A percentile compares a stretch with the other conserved stretches of the same genome.
These are phyloP conservation scores for Nemurella pictetii DNA, from an alignment of 2,888 invertebrate species.

Conservation along the genomic window DNA sequence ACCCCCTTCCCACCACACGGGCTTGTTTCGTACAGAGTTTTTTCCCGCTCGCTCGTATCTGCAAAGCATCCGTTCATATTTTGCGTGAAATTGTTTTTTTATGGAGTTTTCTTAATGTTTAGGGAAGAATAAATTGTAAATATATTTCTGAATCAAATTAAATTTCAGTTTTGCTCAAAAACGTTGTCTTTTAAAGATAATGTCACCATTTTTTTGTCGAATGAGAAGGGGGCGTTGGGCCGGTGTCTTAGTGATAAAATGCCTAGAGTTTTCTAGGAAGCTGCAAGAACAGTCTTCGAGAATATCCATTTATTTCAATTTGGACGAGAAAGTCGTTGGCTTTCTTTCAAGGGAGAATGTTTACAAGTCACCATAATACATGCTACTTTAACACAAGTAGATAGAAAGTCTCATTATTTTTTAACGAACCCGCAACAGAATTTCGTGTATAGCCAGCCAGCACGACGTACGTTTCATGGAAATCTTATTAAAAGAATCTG, in stretches of 20 bases:
- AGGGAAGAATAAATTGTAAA: constrained; percentile 17
- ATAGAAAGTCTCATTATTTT: constrained; percentile 24
- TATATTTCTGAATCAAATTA: constrained; percentile 11
- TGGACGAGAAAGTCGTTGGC: constrained; percentile 6
- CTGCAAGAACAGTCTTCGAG: not conserved
- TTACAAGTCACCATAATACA: constrained; percentile 18
- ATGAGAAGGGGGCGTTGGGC: not conserved
- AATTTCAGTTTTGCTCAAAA: not conserved
- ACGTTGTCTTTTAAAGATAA: not conserved
- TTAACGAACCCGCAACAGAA: constrained; percentile 10
- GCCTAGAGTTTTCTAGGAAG: not conserved
- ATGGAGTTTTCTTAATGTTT: not conserved
- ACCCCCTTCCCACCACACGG: not conserved
- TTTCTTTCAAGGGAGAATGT: constrained; percentile 21
- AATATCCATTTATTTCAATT: constrained; percentile 25
- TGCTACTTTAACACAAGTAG: constrained; percentile 18
- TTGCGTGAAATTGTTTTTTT: constrained; percentile 6
- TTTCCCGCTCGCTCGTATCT: constrained; percentile 11
- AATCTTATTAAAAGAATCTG: constrained; percentile 21
- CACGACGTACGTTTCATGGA: not conserved
- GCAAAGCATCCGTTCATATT: constrained; percentile 18
- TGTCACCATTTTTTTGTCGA: not conserved
- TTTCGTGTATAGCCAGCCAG: not conserved
- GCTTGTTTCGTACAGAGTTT: constrained; percentile 17
- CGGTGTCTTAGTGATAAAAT: not conserved